These are phyloP conservation scores for Oncorhynchus keta DNA, from an alignment of 2,113 vertebrate species.

Conservation along the genomic window DNA sequence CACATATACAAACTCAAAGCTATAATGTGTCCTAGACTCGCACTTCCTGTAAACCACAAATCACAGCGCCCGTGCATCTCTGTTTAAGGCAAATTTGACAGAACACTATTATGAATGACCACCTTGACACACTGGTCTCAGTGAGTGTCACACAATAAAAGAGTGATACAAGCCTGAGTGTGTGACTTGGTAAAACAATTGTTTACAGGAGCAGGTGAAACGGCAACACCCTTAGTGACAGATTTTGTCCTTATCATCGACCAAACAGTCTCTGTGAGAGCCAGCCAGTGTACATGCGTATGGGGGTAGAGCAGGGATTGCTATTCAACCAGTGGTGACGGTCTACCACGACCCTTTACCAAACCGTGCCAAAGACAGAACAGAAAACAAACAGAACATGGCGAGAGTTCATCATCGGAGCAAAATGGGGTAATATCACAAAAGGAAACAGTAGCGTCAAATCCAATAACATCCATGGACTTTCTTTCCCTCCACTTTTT, in stretches of 20 bases:
- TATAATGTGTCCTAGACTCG: neutral
- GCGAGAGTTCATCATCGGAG: neutral
- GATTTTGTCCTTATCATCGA: neutral
- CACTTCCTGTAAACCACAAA: neutral
- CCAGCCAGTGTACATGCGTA: constrained; percentile 48
- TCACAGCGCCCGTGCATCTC: constrained; percentile 18
- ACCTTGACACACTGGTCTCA: neutral
- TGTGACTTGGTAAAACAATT: neutral
- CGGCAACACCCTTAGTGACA: constrained; percentile 14
- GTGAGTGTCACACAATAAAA: neutral
- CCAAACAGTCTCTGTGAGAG: constrained; percentile 41
- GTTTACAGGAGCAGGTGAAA: constrained; percentile 7
- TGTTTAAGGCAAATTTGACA: constrained; percentile 57
- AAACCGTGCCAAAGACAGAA: constrained; percentile 60
- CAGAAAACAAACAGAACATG: constrained; percentile 8
- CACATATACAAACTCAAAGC: neutral
- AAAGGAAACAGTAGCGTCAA: constrained; percentile 18
- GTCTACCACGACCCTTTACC: constrained; percentile 47
- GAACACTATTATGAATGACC: constrained; percentile 8
- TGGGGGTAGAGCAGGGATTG: neutral
- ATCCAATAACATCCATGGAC: constrained; percentile 18
- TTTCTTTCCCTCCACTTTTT: constrained; percentile 19
- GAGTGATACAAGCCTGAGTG: neutral
- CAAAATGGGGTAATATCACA: too few species aligned
- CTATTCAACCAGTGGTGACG: constrained; percentile 7